A percentile compares a stretch with the other conserved stretches of the same genome.
These are phyloP conservation scores for Dendrolimus kikuchii DNA, from an alignment of 1,140 invertebrate species.

Conservation along the genomic window DNA sequence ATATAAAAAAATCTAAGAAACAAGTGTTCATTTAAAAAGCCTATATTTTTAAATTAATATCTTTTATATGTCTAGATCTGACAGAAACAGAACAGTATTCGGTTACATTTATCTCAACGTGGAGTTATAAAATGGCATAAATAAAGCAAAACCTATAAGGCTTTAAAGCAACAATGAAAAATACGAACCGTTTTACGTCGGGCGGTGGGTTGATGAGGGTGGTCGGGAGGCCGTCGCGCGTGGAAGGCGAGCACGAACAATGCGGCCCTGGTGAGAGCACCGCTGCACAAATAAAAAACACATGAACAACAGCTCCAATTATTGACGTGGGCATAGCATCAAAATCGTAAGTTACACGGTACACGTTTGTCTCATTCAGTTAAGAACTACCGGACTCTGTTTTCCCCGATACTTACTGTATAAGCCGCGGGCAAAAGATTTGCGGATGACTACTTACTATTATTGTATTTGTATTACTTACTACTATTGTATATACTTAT, in stretches of 20 bases:
- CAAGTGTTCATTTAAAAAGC: too few species aligned
- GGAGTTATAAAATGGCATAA: slow-evolving; percentile 58
- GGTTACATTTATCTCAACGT: slow-evolving; percentile 56
- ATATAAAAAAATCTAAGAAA: too few species aligned
- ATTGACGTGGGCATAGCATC: slow-evolving; percentile 60
- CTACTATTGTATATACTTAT: too few species aligned
- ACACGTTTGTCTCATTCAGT: slow-evolving; percentile 15
- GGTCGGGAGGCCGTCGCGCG: slow-evolving; percentile 24
- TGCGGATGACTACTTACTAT: too few species aligned
- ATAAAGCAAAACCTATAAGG: slow-evolving; percentile 70
- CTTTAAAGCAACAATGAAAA: slow-evolving; percentile 70
- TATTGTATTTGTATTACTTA: too few species aligned
- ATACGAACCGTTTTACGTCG: slow-evolving; percentile 66
- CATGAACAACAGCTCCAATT: slow-evolving; percentile 66
- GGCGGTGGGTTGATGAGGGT: slow-evolving; percentile 23
- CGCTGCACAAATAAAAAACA: slow-evolving; percentile 55
- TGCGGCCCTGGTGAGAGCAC: slow-evolving; percentile 48
- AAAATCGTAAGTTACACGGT: slow-evolving; percentile 31
- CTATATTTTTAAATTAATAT: too few species aligned
- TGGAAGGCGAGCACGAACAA: slow-evolving; percentile 44
- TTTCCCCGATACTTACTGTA: too few species aligned
- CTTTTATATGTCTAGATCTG: slow-evolving; percentile 16
- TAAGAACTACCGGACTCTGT: slow-evolving; percentile 2
- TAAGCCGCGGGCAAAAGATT: too few species aligned
- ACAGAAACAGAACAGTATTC: slow-evolving; percentile 56